Base-by-base conservation (phyloP, 1,140 invertebrate genomes). In the Cryptotermes secundus region DNA sequence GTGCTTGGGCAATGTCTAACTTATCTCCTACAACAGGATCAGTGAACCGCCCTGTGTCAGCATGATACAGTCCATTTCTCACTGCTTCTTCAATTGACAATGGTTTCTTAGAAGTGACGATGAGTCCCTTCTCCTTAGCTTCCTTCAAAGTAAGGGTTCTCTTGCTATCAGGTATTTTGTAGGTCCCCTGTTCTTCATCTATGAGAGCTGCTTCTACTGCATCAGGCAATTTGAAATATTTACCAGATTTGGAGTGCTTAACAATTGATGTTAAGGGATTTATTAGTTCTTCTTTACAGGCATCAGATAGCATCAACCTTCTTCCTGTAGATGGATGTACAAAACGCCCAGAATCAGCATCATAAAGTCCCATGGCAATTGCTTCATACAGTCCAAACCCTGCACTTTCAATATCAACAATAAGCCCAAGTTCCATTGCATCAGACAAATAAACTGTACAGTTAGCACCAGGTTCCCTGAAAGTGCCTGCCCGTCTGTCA, bases 391-490 rank as follows among this genome's bases (percentile, higher is more conserved):
- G 89, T 53, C 94, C 93, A 87, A 96, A 96, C 82, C 94, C 93
- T 35, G 94, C 93, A 83, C 93, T 94, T 90, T 97, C 96, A 86
- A 97, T 96, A 88, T 97, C 96, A 26, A 97, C 92, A 86, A 97
- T 96, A 45, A 96, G 91, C 26, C 95, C 96, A 86, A 94, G 88
- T 80, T 94, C 93, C 86, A 97, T 90, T 4, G 96, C 96, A 86
- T 94, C 92, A 26, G 93, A 93, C 9, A 97, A 88, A 36, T 94
- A 90, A 31, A 97, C 91, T 84, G 91, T 90, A 81, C 91, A 90
- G 83, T 94, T 93, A 19, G 93, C 93, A 80, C 92, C 92, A 0
- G 94, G 94, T 87, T 96, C 94, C 86, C 92, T 93, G 87, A 97
- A 97, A 85, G 93, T 94, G 6, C 96, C 96, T 72, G 92, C 93